Evolutionary conservation across 2,888 invertebrate species (phyloP).

Genomic region (Timema podura): DNA sequence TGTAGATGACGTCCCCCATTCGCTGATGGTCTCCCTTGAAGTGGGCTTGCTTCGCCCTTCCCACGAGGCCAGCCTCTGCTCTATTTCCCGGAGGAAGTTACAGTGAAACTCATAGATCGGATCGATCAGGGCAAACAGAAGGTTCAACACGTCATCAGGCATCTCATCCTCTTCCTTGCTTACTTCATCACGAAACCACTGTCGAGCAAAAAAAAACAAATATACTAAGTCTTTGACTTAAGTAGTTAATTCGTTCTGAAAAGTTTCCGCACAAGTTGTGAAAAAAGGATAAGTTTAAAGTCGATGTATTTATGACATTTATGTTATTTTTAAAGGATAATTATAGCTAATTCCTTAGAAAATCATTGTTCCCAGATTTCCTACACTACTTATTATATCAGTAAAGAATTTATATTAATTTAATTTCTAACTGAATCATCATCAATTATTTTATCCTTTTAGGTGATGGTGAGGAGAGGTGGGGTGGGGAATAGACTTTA

Average conservation of each 20-base stretch:
- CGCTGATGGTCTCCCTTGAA: constrained; percentile 53
- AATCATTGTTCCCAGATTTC: no score
- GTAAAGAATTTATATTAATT: no score
- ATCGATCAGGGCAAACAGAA: constrained; percentile 57
- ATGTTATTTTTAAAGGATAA: no score
- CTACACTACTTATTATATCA: no score
- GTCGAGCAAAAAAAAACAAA: constrained; percentile 22
- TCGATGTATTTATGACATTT: neutral
- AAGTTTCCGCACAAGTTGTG: no score
- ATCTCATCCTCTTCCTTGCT: constrained; percentile 56
- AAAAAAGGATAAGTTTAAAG: neutral
- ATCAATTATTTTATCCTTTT: no score
- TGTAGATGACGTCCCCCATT: constrained; percentile 71
- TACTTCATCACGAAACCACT: constrained; percentile 73
- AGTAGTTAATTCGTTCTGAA: no score
- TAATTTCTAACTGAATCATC: no score
- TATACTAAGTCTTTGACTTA: no score
- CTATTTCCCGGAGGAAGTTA: constrained; percentile 71
- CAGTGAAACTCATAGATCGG: constrained; percentile 81
- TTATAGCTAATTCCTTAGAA: no score
- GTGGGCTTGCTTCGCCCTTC: constrained; percentile 56
- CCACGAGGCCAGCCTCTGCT: constrained; percentile 70
- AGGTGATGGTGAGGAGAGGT: no score
- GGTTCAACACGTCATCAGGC: constrained; percentile 56
- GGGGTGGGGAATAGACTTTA: no score